Percentiles rank a stretch among this genome's conserved stretches.
phyloP scores from a whole-genome alignment of 2,113 vertebrate species.

The Barbus barbus region DNA sequence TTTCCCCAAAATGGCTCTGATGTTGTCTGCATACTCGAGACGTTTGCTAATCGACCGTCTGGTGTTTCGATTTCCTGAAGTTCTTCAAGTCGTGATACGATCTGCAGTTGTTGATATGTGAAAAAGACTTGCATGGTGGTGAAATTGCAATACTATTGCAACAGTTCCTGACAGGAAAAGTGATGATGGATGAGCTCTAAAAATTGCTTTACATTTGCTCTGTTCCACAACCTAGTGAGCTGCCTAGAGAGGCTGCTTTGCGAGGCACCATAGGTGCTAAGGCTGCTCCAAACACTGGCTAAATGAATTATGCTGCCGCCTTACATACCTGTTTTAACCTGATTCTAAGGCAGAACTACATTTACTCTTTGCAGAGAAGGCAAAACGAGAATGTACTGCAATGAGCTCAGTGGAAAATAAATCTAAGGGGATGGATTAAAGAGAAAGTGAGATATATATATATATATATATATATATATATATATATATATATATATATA shows the following conservation, averaged over 20 bases:
- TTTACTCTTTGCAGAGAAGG: background rate
- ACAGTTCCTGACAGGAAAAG: constrained; percentile 21
- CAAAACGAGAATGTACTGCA: background rate
- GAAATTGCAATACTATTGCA: constrained; percentile 60
- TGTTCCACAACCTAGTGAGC: background rate
- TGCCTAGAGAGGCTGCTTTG: background rate
- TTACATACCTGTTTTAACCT: background rate
- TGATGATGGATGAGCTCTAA: constrained; percentile 38
- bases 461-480: no score
- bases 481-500: no score
- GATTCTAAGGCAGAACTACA: background rate
- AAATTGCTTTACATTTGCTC: constrained; percentile 17
- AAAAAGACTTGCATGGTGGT: constrained; percentile 65
- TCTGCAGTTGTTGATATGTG: constrained; percentile 66
- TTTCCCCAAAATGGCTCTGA: constrained; percentile 10
- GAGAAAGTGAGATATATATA: background rate
- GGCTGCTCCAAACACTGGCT: background rate
- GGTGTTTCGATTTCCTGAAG: constrained; percentile 57
- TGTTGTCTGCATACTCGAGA: background rate
- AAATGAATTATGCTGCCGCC: background rate
- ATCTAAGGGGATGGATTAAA: background rate
- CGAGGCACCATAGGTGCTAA: background rate
- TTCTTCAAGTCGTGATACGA: constrained; percentile 60
- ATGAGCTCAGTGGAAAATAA: no score
- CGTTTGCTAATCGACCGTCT: constrained; percentile 57